These are phyloP conservation scores for Harlomillsia oculata DNA, from an alignment of 1,140 invertebrate genomes.

Conservation along the genomic window DNA sequence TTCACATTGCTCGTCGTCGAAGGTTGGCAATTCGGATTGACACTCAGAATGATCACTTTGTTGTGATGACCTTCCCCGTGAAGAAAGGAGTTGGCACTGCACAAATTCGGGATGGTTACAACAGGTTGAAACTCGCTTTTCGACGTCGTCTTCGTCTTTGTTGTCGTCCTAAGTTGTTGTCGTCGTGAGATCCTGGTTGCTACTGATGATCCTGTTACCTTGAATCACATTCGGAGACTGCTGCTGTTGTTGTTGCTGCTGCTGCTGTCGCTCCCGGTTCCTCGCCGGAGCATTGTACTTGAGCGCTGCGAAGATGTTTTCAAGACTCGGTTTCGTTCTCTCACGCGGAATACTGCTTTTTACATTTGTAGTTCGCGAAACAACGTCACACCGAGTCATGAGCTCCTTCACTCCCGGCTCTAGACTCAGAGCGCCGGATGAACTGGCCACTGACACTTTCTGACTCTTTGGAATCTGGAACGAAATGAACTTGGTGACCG, in stretches of 20 bases:
- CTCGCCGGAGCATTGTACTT: neutral
- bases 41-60: conserved; percentile 22
- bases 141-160: no score
- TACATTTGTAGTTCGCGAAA: neutral
- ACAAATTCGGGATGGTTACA: conserved; percentile 13
- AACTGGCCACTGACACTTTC: no score
- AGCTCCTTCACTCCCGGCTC: no score
- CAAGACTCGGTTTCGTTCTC: conserved; percentile 1
- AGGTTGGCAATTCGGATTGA: neutral
- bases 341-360: neutral
- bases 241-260: neutral
- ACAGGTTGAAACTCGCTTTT: conserved; percentile 15
- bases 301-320: conserved; percentile 21
- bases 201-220: neutral
- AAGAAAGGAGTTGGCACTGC: conserved; percentile 10
- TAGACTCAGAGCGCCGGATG: no score
- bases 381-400: no score
- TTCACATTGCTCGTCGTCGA: neutral
- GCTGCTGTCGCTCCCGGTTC: neutral
- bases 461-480: conserved; percentile 16
- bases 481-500: conserved; percentile 20
- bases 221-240: neutral
- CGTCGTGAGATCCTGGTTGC: conserved; percentile 3
- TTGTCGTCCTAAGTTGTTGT: no score
- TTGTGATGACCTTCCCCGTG: conserved; percentile 19